phyloP scores from a whole-genome alignment of 2,113 vertebrate genomes.

The Petrocephalus zakoni region DNA sequence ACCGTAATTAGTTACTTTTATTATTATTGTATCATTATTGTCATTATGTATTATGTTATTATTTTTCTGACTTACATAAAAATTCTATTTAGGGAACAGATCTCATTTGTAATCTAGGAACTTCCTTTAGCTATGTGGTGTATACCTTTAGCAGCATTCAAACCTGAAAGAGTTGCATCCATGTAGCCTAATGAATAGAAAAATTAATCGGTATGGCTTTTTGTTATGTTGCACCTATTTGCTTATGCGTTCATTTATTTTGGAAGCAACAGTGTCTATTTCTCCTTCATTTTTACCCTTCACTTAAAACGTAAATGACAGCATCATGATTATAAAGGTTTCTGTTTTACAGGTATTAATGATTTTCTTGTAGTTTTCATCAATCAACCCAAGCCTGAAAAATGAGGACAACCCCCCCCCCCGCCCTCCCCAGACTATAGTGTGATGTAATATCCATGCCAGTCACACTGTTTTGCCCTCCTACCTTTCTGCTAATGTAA shows the following conservation, averaged over 20 bases:
- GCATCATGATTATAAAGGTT: background rate
- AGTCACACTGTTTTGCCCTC: background rate
- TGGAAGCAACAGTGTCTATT: background rate
- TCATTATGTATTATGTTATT: background rate
- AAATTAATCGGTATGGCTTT: background rate
- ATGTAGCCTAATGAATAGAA: background rate
- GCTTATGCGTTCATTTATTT: background rate
- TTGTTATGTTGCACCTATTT: background rate
- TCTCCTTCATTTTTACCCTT: background rate
- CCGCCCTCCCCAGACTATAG: background rate
- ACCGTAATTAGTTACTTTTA: background rate
- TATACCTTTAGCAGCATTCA: background rate
- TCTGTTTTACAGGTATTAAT: background rate
- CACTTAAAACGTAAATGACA: background rate
- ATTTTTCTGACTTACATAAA: background rate
- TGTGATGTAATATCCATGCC: background rate
- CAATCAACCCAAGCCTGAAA: background rate
- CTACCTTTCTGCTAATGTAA: background rate
- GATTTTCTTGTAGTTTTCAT: background rate
- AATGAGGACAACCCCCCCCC: background rate
- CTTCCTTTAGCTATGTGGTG: background rate
- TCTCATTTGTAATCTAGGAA: background rate
- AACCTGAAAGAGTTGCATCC: background rate
- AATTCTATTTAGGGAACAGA: background rate
- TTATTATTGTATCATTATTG: background rate